Evolutionary conservation across 2,888 invertebrate species (phyloP), one percentile per base, ranked within the genome.

Genomic region (Saturnia japonica): DNA sequence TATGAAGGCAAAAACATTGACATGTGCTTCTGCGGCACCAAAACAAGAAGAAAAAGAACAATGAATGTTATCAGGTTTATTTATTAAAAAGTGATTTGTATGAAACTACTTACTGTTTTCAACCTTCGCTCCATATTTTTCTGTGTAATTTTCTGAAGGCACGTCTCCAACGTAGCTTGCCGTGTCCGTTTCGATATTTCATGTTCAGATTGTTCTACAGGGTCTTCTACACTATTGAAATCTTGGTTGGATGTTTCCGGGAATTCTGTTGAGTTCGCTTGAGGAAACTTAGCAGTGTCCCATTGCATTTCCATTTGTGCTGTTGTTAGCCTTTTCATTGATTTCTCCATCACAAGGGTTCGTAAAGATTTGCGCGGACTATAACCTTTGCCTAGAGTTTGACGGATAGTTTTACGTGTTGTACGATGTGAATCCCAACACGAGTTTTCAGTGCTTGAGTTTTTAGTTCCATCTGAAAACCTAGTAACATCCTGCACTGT

Each of bases 361-460:
- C 93, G 77, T 72, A 93, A 76, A 4, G 93, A 93, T 75, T 93
- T 93, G 11, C 92, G 79, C 0, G 86, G 85, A 1, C 89, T 88
- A 67, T 90, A 89, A 73, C 91, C 91, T 82, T 85, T 88, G 0
- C 93, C 93, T 11, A 91, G 89, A 1, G 93, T 93, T 74, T 89
- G 86, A 42, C 93, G 81, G 22, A 93, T 70, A 0, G 93, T 93
- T 82, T 90, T 90, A 45, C 91, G 82, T 0, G 92, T 91, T 0
- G 87, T 88, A 74, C 92, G 87, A 74, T 93, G 93, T 0, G 93
- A 93, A 67, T 93, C 93, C 93, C 93, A 93, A 0, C 88, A 90
- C 0, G 93, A 93, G 1, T 88, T 87, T 81, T 91, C 91, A 0
- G 82, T 88, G 51, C 88, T 91, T 1, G 91, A 92, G 73, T 88